Evolutionary conservation across 2,888 invertebrate species (phyloP).

Genomic region (Aricia artaxerxes): DNA sequence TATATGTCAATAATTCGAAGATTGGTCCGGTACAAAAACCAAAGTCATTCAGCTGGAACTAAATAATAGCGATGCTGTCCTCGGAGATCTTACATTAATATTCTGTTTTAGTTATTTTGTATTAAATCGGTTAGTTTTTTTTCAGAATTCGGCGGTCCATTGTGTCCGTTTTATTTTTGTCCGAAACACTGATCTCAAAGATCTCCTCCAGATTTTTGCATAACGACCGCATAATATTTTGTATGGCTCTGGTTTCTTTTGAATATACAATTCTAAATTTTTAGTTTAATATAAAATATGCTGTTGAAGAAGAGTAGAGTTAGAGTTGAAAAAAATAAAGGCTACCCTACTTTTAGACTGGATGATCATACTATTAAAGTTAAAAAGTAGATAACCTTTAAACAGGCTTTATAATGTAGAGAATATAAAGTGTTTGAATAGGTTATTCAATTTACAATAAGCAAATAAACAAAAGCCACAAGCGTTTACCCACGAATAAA

Average conservation of each 20-base stretch:
- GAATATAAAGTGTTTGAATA: constrained; percentile 1
- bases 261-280: not conserved
- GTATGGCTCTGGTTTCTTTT: not conserved
- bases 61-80: constrained; percentile 24
- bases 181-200: constrained; percentile 27
- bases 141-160: constrained; percentile 27
- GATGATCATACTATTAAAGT: not conserved
- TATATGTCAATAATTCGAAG: constrained; percentile 29
- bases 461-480: constrained; percentile 38
- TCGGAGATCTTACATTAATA: constrained; percentile 26
- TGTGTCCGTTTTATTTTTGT: constrained; percentile 31
- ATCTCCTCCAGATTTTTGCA: constrained; percentile 24
- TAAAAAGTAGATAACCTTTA: not conserved
- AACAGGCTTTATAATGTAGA: not conserved
- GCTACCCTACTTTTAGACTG: not conserved
- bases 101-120: constrained; percentile 31
- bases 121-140: constrained; percentile 26
- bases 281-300: not conserved
- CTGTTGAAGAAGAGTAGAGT: too few species aligned
- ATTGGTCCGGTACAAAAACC: constrained; percentile 26
- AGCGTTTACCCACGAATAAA: constrained; percentile 42
- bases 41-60: constrained; percentile 22
- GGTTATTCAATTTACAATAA: constrained; percentile 35
- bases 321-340: not conserved
- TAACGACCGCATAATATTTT: constrained; percentile 25